Evolutionary conservation across 2,888 invertebrate species (phyloP).

Genomic region (Monochamus alternatus): DNA sequence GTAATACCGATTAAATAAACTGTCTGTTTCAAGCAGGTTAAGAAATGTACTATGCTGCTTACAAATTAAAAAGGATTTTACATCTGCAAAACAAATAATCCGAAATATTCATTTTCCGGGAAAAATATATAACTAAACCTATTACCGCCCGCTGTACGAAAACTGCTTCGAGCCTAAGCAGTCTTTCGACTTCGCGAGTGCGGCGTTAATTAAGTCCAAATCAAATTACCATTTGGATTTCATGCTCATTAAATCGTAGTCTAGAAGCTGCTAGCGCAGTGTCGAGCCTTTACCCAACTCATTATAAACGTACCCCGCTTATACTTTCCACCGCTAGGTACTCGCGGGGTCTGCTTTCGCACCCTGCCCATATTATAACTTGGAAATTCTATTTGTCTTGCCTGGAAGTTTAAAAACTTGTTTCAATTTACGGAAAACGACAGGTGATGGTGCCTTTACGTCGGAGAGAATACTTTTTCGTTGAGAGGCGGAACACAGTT

Average conservation of each 20-base stretch:
- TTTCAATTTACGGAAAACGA: conserved; percentile 32
- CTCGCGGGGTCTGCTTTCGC: conserved; percentile 30
- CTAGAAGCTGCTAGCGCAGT: conserved; percentile 61
- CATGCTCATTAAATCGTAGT: conserved; percentile 70
- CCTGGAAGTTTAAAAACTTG: conserved; percentile 33
- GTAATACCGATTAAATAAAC: too few species aligned
- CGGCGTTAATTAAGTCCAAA: conserved; percentile 70
- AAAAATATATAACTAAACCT: conserved; percentile 1
- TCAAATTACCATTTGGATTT: conserved; percentile 72
- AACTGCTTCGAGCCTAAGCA: conserved; percentile 31
- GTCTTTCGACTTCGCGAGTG: conserved; percentile 51
- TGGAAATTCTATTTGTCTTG: conserved; percentile 36
- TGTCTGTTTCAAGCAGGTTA: too few species aligned
- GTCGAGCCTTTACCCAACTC: conserved; percentile 59
- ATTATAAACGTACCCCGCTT: conserved; percentile 47
- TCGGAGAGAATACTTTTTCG: conserved; percentile 16
- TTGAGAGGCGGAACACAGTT: conserved; percentile 12
- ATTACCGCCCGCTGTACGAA: conserved; percentile 21
- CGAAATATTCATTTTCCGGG: not conserved
- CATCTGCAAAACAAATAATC: not conserved
- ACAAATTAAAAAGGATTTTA: too few species aligned
- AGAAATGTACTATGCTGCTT: too few species aligned
- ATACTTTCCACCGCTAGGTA: conserved; percentile 37
- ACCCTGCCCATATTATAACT: conserved; percentile 36
- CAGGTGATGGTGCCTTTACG: conserved; percentile 35